Evolutionary conservation across 1,140 invertebrate species (phyloP).

Genomic region (Leucophenga varia): DNA sequence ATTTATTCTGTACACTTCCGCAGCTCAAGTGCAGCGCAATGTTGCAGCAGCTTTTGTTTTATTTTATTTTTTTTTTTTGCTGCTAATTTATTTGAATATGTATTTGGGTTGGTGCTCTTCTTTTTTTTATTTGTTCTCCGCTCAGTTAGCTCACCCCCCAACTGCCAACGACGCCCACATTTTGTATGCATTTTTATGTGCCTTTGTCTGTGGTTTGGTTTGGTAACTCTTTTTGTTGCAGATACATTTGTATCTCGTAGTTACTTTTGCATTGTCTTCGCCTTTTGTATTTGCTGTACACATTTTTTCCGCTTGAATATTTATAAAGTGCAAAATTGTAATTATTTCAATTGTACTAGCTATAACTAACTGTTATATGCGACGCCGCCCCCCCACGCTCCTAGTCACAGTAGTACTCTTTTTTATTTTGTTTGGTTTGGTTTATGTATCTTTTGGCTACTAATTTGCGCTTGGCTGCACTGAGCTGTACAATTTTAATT

Average conservation of each 20-base stretch:
- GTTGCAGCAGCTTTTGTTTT: conserved; percentile 20
- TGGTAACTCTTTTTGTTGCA: conserved; percentile 15
- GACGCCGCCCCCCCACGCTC: no score
- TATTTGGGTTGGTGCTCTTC: conserved; percentile 29
- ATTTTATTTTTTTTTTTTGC: conserved; percentile 47
- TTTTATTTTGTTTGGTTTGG: conserved; percentile 13
- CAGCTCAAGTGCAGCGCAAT: no score
- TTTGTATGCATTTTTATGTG: no score
- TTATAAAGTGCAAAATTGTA: conserved; percentile 32
- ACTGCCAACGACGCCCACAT: no score
- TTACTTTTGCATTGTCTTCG: conserved; percentile 16
- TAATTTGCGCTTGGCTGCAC: conserved; percentile 37
- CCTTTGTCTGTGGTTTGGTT: conserved; percentile 19
- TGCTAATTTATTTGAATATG: conserved; percentile 52
- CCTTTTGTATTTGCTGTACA: conserved; percentile 8
- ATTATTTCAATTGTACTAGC: conserved; percentile 25
- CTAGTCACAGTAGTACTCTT: no score
- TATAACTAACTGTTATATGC: not conserved
- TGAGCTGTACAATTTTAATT: no score
- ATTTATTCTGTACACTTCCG: no score
- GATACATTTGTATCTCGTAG: conserved; percentile 19
- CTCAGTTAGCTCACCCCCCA: no score
- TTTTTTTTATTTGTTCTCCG: no score
- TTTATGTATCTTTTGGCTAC: conserved; percentile 13
- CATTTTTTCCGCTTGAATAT: conserved; percentile 25